A percentile compares a stretch with the other conserved stretches of the same genome.
Evolutionary conservation across 2,113 vertebrate species (phyloP).

Genomic region (Hippocampus comes): DNA sequence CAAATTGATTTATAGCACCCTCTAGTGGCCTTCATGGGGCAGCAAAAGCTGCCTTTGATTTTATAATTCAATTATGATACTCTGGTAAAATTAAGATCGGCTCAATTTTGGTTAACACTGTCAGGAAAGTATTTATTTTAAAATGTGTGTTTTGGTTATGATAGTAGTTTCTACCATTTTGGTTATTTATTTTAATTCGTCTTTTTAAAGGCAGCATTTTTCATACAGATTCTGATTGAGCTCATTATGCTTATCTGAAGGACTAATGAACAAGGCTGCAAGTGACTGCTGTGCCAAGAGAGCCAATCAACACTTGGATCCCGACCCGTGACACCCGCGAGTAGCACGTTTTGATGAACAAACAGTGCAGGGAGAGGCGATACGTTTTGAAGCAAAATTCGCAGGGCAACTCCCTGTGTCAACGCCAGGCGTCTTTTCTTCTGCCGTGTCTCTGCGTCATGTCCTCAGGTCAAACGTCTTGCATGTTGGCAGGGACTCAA

Average conservation of each 20-base stretch:
- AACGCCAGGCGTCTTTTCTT: neutral
- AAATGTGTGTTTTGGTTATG: too few relatives aligned
- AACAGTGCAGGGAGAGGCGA: neutral
- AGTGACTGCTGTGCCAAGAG: constrained; percentile 13
- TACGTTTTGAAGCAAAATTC: neutral
- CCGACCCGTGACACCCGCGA: constrained; percentile 19
- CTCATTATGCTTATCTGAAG: neutral
- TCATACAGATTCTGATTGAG: neutral
- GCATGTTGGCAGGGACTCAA: constrained; percentile 43
- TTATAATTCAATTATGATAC: neutral
- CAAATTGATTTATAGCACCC: neutral
- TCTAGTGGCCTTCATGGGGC: neutral
- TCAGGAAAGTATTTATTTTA: neutral
- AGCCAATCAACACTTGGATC: constrained; percentile 50
- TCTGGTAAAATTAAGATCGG: neutral
- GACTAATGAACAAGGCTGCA: constrained; percentile 16
- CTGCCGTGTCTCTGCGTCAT: neutral
- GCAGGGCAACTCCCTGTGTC: neutral
- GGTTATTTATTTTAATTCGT: neutral
- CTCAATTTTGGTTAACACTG: neutral
- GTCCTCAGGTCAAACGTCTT: constrained; percentile 28
- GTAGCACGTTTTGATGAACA: constrained; percentile 26
- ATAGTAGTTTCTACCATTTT: too few relatives aligned
- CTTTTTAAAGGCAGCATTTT: neutral
- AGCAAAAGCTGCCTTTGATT: neutral